phyloP scores from a whole-genome alignment of 2,888 invertebrate species.

The Seladonia tumulorum region DNA sequence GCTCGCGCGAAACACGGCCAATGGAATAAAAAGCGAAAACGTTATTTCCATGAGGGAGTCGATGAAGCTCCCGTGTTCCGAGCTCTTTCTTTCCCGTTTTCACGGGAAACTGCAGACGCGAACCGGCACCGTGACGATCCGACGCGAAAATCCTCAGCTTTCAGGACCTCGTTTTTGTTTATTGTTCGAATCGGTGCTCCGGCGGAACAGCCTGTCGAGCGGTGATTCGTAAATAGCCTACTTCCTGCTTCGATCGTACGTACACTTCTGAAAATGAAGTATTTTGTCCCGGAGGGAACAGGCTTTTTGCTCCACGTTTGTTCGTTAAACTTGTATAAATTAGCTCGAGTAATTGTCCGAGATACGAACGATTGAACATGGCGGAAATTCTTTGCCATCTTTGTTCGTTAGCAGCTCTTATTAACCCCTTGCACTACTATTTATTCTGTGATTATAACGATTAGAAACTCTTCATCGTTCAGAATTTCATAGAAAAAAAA shows the following conservation, averaged over 20 bases:
- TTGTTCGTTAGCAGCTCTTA: background rate
- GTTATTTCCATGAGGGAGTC: background rate
- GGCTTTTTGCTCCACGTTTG: background rate
- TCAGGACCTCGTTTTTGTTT: slow-evolving; percentile 1
- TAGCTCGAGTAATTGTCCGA: background rate
- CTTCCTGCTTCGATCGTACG: background rate
- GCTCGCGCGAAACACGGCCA: background rate
- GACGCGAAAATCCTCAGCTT: background rate
- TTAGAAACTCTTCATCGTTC: too few species aligned
- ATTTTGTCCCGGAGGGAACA: background rate
- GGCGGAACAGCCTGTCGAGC: background rate
- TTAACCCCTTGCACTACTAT: too few species aligned
- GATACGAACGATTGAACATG: background rate
- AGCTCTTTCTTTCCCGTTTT: background rate
- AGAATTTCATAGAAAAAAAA: too few species aligned
- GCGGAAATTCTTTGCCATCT: background rate
- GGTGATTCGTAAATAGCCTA: background rate
- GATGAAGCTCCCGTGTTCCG: background rate
- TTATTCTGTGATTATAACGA: too few species aligned
- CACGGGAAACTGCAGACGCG: background rate
- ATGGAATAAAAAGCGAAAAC: background rate
- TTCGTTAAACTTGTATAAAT: background rate
- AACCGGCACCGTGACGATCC: background rate
- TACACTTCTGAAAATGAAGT: background rate
- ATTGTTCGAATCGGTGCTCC: background rate